phyloP scores from a whole-genome alignment of 2,113 vertebrate genomes.

The Ceyx melanurus region DNA sequence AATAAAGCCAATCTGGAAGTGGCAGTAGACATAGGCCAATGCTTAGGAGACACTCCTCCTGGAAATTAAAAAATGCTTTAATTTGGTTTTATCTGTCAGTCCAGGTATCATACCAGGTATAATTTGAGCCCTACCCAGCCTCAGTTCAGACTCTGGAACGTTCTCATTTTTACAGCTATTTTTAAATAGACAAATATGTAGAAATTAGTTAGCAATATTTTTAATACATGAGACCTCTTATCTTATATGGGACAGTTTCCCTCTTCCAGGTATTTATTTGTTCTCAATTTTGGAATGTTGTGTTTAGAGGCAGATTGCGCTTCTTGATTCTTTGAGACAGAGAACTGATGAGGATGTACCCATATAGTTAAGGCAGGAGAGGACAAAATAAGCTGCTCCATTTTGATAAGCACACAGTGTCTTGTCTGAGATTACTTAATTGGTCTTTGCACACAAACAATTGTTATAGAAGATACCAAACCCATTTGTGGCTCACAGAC shows the following conservation, averaged over 20 bases:
- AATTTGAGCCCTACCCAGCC: background rate
- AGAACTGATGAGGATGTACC: fast-evolving
- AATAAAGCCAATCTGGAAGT: background rate
- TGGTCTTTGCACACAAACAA: background rate
- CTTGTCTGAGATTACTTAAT: background rate
- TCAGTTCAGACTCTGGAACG: background rate
- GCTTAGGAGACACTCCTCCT: background rate
- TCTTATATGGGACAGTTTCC: background rate
- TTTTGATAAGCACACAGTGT: fast-evolving
- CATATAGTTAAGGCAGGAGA: background rate
- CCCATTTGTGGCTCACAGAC: background rate
- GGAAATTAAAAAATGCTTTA: background rate
- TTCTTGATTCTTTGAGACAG: background rate
- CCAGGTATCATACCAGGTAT: no score
- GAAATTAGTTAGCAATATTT: background rate
- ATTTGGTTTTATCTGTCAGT: background rate
- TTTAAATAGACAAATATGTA: background rate
- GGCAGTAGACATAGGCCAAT: fast-evolving
- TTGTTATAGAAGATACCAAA: fast-evolving
- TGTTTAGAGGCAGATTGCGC: background rate
- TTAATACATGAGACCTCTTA: no score
- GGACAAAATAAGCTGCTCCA: no score
- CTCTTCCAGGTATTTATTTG: background rate
- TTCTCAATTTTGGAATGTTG: background rate
- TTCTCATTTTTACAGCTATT: background rate